Evolutionary conservation across 2,113 vertebrate species (phyloP).

Genomic region (Tachysurus fulvidraco): DNA sequence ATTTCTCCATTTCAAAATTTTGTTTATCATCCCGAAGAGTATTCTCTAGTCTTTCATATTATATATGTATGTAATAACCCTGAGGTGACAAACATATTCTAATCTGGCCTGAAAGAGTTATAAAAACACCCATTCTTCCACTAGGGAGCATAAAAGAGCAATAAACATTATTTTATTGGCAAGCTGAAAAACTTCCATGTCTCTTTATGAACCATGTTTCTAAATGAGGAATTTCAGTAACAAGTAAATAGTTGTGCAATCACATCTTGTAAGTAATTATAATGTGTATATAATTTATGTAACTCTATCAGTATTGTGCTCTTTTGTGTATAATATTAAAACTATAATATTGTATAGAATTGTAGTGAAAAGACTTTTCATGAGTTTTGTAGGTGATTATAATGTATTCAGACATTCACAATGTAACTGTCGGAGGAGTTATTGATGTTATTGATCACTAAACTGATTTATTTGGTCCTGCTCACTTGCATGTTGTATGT

Average conservation of each 20-base stretch:
- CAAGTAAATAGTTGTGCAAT: not conserved
- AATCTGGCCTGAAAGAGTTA: not conserved
- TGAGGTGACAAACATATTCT: not conserved
- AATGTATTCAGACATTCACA: not conserved
- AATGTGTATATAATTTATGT: not conserved
- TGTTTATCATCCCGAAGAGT: too few relatives aligned
- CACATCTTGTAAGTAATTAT: not conserved
- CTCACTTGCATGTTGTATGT: slow-evolving; percentile 19
- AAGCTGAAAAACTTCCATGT: not conserved
- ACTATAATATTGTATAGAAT: not conserved
- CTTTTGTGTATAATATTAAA: not conserved
- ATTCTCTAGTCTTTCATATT: too few relatives aligned
- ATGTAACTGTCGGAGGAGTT: not conserved
- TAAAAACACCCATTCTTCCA: not conserved
- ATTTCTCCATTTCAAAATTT: too few relatives aligned
- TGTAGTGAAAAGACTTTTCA: too few relatives aligned
- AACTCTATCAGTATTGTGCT: not conserved
- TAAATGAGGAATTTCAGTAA: not conserved
- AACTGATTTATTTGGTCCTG: slow-evolving; percentile 19
- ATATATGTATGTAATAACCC: not conserved
- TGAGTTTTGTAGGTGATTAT: not conserved
- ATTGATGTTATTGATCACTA: not conserved
- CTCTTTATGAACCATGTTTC: not conserved
- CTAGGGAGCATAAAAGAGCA: slow-evolving; percentile 12
- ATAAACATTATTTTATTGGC: not conserved